A percentile compares a stretch with the other conserved stretches of the same genome.
Evolutionary conservation across 1,140 invertebrate species (phyloP).

Genomic region (Stegodyphus mimosarum): DNA sequence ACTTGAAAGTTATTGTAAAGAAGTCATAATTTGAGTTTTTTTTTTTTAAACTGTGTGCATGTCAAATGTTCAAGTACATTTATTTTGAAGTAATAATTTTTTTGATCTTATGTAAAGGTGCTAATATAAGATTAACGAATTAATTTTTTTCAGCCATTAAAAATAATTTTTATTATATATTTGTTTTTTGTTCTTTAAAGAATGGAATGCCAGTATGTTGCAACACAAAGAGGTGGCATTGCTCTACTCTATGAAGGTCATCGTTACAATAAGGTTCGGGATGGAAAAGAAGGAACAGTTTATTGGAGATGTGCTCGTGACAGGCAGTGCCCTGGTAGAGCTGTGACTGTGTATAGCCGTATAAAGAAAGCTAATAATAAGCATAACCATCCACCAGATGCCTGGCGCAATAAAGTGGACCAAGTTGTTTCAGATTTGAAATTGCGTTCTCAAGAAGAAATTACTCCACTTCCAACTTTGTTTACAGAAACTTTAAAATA

Average conservation of each 20-base stretch:
- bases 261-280: slow-evolving; percentile 65
- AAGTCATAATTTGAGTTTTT: too few relatives aligned
- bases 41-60: too few relatives aligned
- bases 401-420: slow-evolving; percentile 62
- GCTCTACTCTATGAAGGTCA: slow-evolving; percentile 66
- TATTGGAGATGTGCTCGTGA: slow-evolving; percentile 65
- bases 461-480: slow-evolving; percentile 57
- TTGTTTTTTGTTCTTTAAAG: slow-evolving; percentile 42
- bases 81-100: too few relatives aligned
- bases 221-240: slow-evolving; percentile 65
- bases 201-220: slow-evolving; percentile 66
- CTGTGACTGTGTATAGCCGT: slow-evolving; percentile 65
- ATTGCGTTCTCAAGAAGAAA: slow-evolving; percentile 60
- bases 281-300: slow-evolving; percentile 66
- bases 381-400: slow-evolving; percentile 65
- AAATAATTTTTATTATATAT: background rate
- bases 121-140: background rate
- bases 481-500: slow-evolving; percentile 65
- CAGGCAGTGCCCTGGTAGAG: slow-evolving; percentile 65
- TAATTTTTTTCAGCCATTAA: background rate
- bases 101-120: too few relatives aligned
- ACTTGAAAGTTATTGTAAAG: too few relatives aligned
- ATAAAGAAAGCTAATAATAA: slow-evolving; percentile 66
- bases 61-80: too few relatives aligned
- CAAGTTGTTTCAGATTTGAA: slow-evolving; percentile 62